Conservation (phyloP, 1,140 invertebrate species). For the Ceratoteleas bidentatus region DNA sequence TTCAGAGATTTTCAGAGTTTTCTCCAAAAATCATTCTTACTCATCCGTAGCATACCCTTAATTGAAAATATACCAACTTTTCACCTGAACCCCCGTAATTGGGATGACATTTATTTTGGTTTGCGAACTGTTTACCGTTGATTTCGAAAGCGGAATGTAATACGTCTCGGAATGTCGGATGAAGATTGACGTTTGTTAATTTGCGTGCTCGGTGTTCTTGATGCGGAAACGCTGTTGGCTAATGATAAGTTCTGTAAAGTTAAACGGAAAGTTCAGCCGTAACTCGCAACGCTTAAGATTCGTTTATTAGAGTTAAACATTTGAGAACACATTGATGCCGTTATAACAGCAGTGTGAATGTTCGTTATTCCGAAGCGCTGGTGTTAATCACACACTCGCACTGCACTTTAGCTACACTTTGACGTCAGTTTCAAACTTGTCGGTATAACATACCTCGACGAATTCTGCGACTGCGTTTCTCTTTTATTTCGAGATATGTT, state of each 20-base stretch:
- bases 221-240: conserved; percentile 11
- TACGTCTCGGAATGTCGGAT: background rate
- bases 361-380: conserved; percentile 38
- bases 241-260: conserved; percentile 49
- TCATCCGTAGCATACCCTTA: too few species aligned
- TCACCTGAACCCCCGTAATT: too few species aligned
- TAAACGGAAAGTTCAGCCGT: conserved; percentile 21
- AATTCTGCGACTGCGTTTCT: conserved; percentile 20
- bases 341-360: conserved; percentile 42
- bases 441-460: conserved; percentile 15
- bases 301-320: conserved; percentile 53
- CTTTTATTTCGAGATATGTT: conserved; percentile 26
- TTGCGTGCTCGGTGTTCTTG: conserved; percentile 10
- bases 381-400: conserved; percentile 47
- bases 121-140: background rate
- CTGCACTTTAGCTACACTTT: conserved; percentile 48
- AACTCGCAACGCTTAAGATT: conserved; percentile 35
- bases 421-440: conserved; percentile 54
- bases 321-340: conserved; percentile 39
- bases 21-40: too few species aligned
- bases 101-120: too few species aligned
- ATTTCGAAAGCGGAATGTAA: background rate
- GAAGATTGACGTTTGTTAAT: conserved; percentile 20
- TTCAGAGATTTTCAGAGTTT: too few species aligned
- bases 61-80: too few species aligned